Evolutionary conservation across 2,113 vertebrate genomes (phyloP).

Genomic region (Antigone vipio): DNA sequence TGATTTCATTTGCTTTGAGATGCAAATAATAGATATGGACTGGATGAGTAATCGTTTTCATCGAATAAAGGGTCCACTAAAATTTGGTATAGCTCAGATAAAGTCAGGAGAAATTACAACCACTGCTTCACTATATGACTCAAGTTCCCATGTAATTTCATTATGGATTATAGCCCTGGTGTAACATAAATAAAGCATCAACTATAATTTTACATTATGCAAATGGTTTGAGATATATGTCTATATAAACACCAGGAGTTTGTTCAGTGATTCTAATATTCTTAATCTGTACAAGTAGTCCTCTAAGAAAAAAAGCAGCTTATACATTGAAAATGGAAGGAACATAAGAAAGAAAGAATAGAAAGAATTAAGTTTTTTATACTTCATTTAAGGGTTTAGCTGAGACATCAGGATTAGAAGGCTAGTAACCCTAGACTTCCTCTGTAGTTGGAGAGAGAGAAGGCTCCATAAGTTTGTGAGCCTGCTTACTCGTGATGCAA

Average conservation of each 20-base stretch:
- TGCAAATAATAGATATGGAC: neutral
- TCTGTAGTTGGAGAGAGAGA: neutral
- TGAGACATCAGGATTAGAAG: neutral
- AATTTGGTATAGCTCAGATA: neutral
- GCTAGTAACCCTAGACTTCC: neutral
- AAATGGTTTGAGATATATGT: neutral
- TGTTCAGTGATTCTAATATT: neutral
- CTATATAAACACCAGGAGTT: neutral
- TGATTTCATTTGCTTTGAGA: neutral
- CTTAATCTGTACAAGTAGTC: neutral
- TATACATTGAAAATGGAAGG: neutral
- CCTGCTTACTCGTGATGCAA: neutral
- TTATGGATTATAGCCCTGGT: neutral
- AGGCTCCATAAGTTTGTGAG: neutral
- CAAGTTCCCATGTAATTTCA: neutral
- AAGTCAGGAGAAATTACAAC: neutral
- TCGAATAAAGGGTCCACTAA: neutral
- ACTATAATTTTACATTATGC: neutral
- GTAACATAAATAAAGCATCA: neutral
- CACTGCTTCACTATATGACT: neutral
- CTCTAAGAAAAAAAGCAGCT: neutral
- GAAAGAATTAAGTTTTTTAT: neutral
- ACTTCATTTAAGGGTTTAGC: neutral
- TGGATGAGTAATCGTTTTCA: neutral
- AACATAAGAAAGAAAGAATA: neutral